These are phyloP conservation scores for Chelonus insularis DNA, from an alignment of 1,140 invertebrate species.

Conservation along the genomic window DNA sequence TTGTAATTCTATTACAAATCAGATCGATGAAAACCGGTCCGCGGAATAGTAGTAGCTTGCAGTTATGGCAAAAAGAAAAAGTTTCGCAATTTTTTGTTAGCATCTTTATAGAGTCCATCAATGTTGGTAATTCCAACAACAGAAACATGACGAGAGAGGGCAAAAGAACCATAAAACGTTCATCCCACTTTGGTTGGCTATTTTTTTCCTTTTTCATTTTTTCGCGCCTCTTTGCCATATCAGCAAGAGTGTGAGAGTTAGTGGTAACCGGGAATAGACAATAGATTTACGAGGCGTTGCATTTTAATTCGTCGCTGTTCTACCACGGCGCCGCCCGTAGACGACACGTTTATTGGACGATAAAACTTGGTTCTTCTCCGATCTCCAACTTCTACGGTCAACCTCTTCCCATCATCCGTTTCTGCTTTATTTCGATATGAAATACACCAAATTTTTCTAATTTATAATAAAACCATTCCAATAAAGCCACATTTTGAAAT, in stretches of 20 bases:
- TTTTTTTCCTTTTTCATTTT: constrained; percentile 3
- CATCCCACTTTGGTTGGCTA: neutral
- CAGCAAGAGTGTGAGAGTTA: constrained; percentile 16
- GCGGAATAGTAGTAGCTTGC: no score
- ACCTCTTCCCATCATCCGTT: constrained; percentile 8
- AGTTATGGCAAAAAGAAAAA: neutral
- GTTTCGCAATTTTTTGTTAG: constrained; percentile 10
- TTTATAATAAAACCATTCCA: constrained; percentile 36
- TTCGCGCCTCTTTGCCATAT: neutral
- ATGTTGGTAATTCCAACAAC: constrained; percentile 7
- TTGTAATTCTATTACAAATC: no score
- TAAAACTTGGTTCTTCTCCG: constrained; percentile 45
- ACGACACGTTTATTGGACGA: constrained; percentile 54
- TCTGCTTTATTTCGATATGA: constrained; percentile 35
- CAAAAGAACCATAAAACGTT: constrained; percentile 15
- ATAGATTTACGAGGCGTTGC: constrained; percentile 47
- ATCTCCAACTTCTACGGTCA: neutral
- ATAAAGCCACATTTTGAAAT: constrained; percentile 26
- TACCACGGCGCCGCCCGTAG: constrained; percentile 37
- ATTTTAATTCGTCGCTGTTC: constrained; percentile 46
- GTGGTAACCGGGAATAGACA: constrained; percentile 34
- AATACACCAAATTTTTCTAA: constrained; percentile 48
- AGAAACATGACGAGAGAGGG: neutral
- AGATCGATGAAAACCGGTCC: no score
- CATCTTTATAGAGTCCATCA: constrained; percentile 4